A percentile compares a stretch with the other conserved stretches of the same genome.
These are phyloP conservation scores for Coelopa pilipes DNA, from an alignment of 2,888 invertebrate genomes.

Conservation along the genomic window DNA sequence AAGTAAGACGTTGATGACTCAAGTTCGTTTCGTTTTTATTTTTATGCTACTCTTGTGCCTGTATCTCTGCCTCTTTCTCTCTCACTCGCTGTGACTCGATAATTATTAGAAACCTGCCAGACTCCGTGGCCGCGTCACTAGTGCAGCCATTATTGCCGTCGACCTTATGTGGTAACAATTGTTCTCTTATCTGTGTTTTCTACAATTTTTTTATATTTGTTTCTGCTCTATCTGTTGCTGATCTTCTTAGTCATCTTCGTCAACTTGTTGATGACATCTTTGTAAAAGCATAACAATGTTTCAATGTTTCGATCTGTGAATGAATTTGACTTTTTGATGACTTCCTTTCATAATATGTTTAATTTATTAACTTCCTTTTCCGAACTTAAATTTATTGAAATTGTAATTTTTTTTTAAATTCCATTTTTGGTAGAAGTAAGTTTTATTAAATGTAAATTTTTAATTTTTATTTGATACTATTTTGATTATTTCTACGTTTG, in stretches of 20 bases:
- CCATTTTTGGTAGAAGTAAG: too few species aligned
- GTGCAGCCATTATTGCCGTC: slow-evolving; percentile 24
- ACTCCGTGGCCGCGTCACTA: slow-evolving; percentile 38
- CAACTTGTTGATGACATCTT: slow-evolving; percentile 37
- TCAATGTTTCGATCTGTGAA: background rate
- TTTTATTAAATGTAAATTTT: too few species aligned
- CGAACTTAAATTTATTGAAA: too few species aligned
- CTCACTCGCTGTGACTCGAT: too few species aligned
- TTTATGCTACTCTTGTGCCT: background rate
- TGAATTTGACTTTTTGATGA: background rate
- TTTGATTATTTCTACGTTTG: too few species aligned
- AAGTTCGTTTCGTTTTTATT: too few species aligned
- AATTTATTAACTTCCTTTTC: too few species aligned
- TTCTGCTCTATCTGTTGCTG: background rate
- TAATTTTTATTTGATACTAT: too few species aligned
- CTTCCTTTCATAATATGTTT: too few species aligned
- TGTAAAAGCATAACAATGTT: background rate
- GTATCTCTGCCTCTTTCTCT: background rate
- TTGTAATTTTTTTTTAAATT: too few species aligned
- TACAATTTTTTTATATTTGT: slow-evolving; percentile 23
- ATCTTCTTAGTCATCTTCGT: slow-evolving; percentile 39
- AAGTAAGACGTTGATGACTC: too few species aligned
- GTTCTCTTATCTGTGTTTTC: background rate
- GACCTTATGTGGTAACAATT: too few species aligned
- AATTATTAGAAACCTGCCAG: slow-evolving; percentile 42